Evolutionary conservation across 2,797 vertebrate species (phyloP).

Genomic region (Muscicapa comitata): DNA sequence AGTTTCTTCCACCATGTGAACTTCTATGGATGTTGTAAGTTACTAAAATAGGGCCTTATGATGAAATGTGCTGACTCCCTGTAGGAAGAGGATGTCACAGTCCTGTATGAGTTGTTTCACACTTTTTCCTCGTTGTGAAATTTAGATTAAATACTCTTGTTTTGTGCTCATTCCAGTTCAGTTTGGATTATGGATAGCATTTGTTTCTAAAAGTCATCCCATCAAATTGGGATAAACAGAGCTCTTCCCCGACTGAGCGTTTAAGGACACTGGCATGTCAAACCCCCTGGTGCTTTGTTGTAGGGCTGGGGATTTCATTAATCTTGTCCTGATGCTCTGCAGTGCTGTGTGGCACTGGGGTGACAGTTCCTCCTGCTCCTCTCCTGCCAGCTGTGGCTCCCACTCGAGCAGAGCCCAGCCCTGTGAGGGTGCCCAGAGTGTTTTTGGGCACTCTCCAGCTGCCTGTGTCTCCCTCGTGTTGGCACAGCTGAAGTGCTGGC

Average conservation of each 20-base stretch:
- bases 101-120: not conserved
- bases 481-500: not conserved
- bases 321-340: not conserved
- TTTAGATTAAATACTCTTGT: not conserved
- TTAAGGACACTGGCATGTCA: not conserved
- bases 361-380: not conserved
- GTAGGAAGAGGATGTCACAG: not conserved
- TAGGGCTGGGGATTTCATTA: not conserved
- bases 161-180: conserved; percentile 32
- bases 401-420: not conserved
- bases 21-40: not conserved
- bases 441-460: not conserved
- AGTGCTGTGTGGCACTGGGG: not conserved
- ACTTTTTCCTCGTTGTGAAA: not conserved
- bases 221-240: not conserved
- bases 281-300: not conserved
- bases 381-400: not conserved
- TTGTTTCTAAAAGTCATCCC: conserved; percentile 8
- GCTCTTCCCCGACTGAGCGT: not conserved
- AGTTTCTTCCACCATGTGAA: not conserved
- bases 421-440: accelerated
- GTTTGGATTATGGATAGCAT: not conserved
- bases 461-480: accelerated
- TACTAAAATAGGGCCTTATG: not conserved
- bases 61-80: not conserved